Conservation (phyloP, 2,888 invertebrate species). For the Itoplectis maculator region DNA sequence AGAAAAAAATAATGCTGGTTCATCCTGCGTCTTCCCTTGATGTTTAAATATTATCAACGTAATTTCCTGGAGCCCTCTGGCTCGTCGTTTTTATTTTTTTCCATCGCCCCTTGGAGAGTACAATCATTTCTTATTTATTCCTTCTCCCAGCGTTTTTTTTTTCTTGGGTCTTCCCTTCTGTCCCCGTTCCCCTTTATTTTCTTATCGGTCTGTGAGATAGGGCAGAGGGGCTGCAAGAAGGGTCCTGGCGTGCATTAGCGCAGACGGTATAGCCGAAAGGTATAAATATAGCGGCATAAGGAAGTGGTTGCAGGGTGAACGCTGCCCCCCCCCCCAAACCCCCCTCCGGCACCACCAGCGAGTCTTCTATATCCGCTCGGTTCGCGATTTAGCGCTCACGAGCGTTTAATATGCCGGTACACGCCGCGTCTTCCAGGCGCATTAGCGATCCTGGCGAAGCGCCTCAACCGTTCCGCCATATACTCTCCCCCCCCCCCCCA, state of each 20-base stretch:
- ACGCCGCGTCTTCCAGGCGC: constrained; percentile 79
- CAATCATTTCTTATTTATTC: constrained; percentile 66
- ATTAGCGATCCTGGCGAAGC: constrained; percentile 75
- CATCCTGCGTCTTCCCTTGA: neutral
- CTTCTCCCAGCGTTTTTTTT: constrained; percentile 15
- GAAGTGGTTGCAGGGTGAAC: constrained; percentile 54
- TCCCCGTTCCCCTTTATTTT: constrained; percentile 53
- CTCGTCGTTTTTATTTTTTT: constrained; percentile 1
- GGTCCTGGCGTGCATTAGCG: constrained; percentile 63
- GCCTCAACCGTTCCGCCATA: constrained; percentile 21
- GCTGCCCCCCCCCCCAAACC: constrained; percentile 59
- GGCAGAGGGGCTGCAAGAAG: constrained; percentile 18
- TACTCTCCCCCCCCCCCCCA: neutral
- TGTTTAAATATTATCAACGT: constrained; percentile 11
- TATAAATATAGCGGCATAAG: constrained; percentile 51
- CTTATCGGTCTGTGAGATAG: constrained; percentile 60
- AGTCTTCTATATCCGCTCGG: constrained; percentile 46
- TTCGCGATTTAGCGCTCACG: constrained; percentile 67
- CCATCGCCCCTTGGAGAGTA: constrained; percentile 35
- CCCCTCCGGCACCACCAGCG: constrained; percentile 56
- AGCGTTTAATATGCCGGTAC: constrained; percentile 80
- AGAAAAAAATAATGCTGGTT: no score
- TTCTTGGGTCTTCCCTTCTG: constrained; percentile 1
- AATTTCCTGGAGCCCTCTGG: constrained; percentile 9
- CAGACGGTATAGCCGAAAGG: no score